Conservation (phyloP, 2,113 vertebrate genomes). For the Ptychochromis oligacanthus region DNA sequence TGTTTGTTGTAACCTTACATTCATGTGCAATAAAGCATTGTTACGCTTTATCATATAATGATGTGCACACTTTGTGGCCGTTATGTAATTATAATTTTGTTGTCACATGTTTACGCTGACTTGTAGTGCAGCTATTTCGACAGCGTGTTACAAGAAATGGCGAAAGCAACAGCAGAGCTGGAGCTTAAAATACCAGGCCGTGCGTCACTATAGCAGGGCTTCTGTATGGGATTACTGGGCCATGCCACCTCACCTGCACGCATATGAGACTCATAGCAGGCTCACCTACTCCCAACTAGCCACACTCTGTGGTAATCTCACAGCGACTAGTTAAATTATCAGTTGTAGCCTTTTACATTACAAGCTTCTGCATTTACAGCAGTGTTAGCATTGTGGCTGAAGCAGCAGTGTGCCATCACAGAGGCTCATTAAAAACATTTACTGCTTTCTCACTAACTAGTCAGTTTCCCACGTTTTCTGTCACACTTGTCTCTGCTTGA, state of each 20-base stretch:
- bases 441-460: neutral
- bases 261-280: conserved; percentile 2
- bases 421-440: neutral
- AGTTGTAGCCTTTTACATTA: neutral
- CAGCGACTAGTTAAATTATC: neutral
- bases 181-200: conserved; percentile 20
- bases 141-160: neutral
- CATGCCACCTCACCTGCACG: conserved; percentile 53
- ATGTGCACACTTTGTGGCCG: neutral
- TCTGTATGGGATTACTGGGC: conserved; percentile 48
- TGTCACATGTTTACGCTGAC: neutral
- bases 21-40: neutral
- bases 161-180: neutral
- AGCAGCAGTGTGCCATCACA: too few species aligned
- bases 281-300: conserved; percentile 29
- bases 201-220: conserved; percentile 55
- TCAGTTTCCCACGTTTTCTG: too few species aligned
- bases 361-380: neutral
- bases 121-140: neutral
- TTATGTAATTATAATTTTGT: neutral
- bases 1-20: neutral
- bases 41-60: rapidly evolving
- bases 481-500: too few species aligned
- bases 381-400: neutral
- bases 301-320: neutral